Percentiles rank a stretch among this genome's conserved stretches.
These are phyloP conservation scores for Eubucco bourcierii DNA, from an alignment of 2,113 vertebrate genomes.

Conservation along the genomic window DNA sequence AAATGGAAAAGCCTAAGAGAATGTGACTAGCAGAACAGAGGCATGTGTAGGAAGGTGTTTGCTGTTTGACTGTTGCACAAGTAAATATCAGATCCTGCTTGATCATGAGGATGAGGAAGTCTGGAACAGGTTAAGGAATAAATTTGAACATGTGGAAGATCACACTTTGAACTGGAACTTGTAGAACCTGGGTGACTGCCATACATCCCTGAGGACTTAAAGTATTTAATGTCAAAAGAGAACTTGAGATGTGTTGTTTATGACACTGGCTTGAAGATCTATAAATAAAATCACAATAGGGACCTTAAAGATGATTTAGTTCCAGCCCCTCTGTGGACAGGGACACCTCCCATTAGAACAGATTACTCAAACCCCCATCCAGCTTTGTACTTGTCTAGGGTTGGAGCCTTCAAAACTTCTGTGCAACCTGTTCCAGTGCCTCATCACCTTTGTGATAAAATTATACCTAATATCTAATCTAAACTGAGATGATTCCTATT, in stretches of 20 bases:
- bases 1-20: not conserved
- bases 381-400: no score
- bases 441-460: no score
- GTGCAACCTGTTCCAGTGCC: not conserved
- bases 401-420: no score
- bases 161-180: not conserved
- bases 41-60: not conserved
- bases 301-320: no score
- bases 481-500: no score
- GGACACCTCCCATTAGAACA: no score
- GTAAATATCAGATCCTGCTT: not conserved
- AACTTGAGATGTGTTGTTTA: not conserved
- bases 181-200: not conserved
- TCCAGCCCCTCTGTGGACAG: no score
- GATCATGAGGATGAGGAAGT: not conserved
- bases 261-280: not conserved
- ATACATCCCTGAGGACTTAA: not conserved
- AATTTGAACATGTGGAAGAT: not conserved
- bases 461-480: no score
- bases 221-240: not conserved
- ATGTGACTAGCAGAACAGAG: not conserved
- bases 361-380: no score
- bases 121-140: not conserved
- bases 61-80: not conserved
- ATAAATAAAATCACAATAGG: no score